phyloP scores from a whole-genome alignment of 1,140 invertebrate genomes.

The Paracyclopina nana region DNA sequence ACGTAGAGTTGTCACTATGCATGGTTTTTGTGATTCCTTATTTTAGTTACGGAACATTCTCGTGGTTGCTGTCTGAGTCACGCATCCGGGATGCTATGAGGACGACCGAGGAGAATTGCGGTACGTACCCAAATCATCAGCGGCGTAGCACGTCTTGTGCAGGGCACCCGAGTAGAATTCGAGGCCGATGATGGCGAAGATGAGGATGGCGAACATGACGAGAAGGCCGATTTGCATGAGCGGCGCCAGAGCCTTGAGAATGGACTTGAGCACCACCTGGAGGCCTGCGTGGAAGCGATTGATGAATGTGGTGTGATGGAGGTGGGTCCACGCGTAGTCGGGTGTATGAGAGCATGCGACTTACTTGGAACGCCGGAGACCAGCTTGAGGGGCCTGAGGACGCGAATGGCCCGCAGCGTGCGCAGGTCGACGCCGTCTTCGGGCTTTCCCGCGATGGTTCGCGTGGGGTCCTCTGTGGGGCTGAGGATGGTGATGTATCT shows the following conservation, averaged over 20 bases:
- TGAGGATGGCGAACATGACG: conserved; percentile 99
- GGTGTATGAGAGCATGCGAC: conserved; percentile 29
- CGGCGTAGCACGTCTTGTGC: conserved; percentile 96
- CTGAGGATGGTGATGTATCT: conserved; percentile 17
- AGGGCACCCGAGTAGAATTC: conserved; percentile 99
- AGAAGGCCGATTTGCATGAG: conserved; percentile 97
- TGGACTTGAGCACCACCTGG: conserved; percentile 99
- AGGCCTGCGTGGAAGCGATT: too few species aligned
- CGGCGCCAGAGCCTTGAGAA: conserved; percentile 99
- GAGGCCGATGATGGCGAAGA: conserved; percentile 99
- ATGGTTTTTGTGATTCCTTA: too few species aligned
- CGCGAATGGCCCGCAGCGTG: conserved; percentile 96
- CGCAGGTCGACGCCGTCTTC: conserved; percentile 73
- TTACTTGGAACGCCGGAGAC: conserved; percentile 99
- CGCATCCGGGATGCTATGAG: too few species aligned
- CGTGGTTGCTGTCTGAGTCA: too few species aligned
- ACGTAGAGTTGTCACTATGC: too few species aligned
- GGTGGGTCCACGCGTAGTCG: too few species aligned
- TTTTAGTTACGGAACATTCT: too few species aligned
- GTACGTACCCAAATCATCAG: conserved; percentile 76
- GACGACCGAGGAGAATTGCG: too few species aligned
- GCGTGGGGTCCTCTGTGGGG: conserved; percentile 75
- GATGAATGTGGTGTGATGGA: not conserved
- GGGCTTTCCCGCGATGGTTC: conserved; percentile 40
- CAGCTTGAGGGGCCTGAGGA: conserved; percentile 98